A percentile compares a stretch with the other conserved stretches of the same genome.
Evolutionary conservation across 2,113 vertebrate genomes (phyloP).

Genomic region (Aegotheles bennettii): DNA sequence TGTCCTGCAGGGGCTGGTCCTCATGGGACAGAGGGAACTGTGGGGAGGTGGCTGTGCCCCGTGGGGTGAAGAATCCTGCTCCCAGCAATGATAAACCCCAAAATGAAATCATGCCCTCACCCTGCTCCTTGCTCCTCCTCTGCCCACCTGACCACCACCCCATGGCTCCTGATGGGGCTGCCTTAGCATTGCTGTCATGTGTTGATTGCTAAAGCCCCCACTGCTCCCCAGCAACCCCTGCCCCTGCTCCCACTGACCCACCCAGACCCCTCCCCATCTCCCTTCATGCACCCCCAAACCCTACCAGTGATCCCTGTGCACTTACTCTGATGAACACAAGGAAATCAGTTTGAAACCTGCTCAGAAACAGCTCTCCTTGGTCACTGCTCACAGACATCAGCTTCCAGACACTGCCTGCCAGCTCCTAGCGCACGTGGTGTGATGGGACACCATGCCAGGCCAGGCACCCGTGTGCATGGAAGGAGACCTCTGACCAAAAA

Average conservation of each 20-base stretch:
- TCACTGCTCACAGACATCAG: not conserved
- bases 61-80: not conserved
- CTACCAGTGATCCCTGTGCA: not conserved
- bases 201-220: not conserved
- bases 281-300: not conserved
- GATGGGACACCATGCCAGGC: too few species aligned
- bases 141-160: not conserved
- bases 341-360: not conserved
- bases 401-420: not conserved
- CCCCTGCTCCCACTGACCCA: not conserved
- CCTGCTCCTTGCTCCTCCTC: not conserved
- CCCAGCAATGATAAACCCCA: not conserved
- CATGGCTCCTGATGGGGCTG: not conserved
- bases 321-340: not conserved
- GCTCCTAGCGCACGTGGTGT: rapidly evolving
- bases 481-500: not conserved
- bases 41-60: not conserved
- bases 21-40: rapidly evolving
- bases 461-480: rapidly evolving
- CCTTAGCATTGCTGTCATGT: rapidly evolving
- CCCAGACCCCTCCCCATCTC: not conserved
- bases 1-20: not conserved
- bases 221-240: not conserved
- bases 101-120: not conserved
- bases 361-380: not conserved